Evolutionary conservation across 2,797 vertebrate species (phyloP).

Genomic region (Ptychobarbus kaznakovi): DNA sequence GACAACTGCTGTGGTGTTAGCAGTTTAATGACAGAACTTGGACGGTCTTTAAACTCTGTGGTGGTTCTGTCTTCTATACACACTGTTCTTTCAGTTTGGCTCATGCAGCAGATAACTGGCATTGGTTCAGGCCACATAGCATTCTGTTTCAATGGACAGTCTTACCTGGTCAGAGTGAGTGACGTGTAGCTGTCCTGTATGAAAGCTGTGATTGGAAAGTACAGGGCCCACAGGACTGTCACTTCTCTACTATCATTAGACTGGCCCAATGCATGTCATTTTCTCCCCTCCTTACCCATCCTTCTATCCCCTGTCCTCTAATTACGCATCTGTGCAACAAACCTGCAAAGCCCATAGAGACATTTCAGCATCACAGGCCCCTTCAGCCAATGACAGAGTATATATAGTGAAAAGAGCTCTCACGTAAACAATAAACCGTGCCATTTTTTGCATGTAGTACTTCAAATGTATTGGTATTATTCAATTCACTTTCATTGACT

Average conservation of each 20-base stretch:
- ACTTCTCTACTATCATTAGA: slow-evolving; percentile 37
- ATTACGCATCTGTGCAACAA: slow-evolving; percentile 53
- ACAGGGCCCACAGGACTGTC: slow-evolving; percentile 19
- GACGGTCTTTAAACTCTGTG: slow-evolving; percentile 38
- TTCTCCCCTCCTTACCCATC: slow-evolving; percentile 14
- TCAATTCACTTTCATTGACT: neutral
- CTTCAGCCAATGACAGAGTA: slow-evolving; percentile 5
- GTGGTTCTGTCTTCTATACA: slow-evolving; percentile 28
- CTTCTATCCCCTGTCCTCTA: slow-evolving; percentile 29
- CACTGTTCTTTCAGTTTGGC: neutral
- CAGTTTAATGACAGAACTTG: slow-evolving; percentile 45
- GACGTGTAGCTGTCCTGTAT: neutral
- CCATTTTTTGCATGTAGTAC: neutral
- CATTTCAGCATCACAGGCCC: neutral
- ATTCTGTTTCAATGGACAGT: neutral
- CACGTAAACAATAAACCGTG: neutral
- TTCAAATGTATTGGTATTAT: neutral
- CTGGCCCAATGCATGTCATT: slow-evolving; percentile 35
- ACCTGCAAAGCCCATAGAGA: slow-evolving; percentile 38
- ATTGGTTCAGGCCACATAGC: neutral
- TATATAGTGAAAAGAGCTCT: neutral
- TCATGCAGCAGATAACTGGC: slow-evolving; percentile 15
- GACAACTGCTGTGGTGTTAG: slow-evolving; percentile 44
- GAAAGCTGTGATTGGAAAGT: slow-evolving; percentile 32
- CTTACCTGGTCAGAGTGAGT: neutral